These are phyloP conservation scores for Taxidea taxus DNA, from an alignment of 2,113 vertebrate species.

Conservation along the genomic window DNA sequence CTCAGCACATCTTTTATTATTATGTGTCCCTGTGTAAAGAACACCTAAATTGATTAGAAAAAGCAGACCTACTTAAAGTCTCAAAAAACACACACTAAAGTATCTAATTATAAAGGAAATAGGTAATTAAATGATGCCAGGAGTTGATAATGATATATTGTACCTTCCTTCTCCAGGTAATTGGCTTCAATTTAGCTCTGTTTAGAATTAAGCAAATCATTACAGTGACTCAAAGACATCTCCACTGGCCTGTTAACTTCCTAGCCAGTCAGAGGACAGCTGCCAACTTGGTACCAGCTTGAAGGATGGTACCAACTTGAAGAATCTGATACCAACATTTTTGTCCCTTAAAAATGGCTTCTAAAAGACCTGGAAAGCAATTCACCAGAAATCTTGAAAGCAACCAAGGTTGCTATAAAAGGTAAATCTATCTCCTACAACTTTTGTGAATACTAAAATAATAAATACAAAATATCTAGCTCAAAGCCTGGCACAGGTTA, in stretches of 20 bases:
- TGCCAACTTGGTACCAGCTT: not conserved
- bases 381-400: not conserved
- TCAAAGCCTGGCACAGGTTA: not conserved
- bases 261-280: not conserved
- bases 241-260: not conserved
- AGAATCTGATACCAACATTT: not conserved
- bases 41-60: not conserved
- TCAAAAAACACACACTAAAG: not conserved
- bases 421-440: not conserved
- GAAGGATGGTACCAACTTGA: not conserved
- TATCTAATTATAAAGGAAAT: not conserved
- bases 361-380: not conserved
- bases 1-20: not conserved
- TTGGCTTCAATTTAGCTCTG: not conserved
- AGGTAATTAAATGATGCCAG: not conserved
- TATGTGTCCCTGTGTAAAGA: not conserved
- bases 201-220: not conserved
- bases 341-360: not conserved
- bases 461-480: not conserved
- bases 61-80: not conserved
- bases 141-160: not conserved
- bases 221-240: not conserved
- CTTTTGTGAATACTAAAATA: not conserved
- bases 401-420: not conserved
- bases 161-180: not conserved